These are phyloP conservation scores for Nestor notabilis DNA, from an alignment of 2,113 vertebrate species.

Conservation along the genomic window DNA sequence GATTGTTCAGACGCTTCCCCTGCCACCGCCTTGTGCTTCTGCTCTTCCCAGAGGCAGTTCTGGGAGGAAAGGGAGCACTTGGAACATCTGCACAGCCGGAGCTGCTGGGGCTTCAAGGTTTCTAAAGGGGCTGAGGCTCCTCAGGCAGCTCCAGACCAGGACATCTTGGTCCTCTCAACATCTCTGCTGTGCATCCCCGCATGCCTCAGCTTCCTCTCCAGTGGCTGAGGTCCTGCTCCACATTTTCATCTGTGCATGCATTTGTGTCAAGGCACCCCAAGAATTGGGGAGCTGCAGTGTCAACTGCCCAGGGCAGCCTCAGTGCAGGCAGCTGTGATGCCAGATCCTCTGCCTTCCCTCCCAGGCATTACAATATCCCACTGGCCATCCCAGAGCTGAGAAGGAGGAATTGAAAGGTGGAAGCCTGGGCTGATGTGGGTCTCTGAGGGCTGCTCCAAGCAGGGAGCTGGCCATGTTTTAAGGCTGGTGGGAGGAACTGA, in stretches of 20 bases:
- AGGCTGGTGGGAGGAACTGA: neutral
- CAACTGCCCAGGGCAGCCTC: neutral
- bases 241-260: neutral
- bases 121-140: neutral
- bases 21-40: conserved; percentile 6
- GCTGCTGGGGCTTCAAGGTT: neutral
- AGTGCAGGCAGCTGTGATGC: neutral
- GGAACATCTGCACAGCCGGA: neutral
- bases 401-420: neutral
- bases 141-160: neutral
- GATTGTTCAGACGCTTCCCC: conserved; percentile 24
- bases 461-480: neutral
- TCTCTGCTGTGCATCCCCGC: rapidly evolving
- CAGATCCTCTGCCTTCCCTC: neutral
- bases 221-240: neutral
- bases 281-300: neutral
- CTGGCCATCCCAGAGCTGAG: rapidly evolving
- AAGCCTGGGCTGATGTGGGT: neutral
- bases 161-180: neutral
- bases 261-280: neutral
- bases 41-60: neutral
- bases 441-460: neutral
- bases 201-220: neutral
- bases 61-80: neutral
- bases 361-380: rapidly evolving